These are phyloP conservation scores for Hipparchia semele DNA, from an alignment of 2,888 invertebrate species.

Conservation along the genomic window DNA sequence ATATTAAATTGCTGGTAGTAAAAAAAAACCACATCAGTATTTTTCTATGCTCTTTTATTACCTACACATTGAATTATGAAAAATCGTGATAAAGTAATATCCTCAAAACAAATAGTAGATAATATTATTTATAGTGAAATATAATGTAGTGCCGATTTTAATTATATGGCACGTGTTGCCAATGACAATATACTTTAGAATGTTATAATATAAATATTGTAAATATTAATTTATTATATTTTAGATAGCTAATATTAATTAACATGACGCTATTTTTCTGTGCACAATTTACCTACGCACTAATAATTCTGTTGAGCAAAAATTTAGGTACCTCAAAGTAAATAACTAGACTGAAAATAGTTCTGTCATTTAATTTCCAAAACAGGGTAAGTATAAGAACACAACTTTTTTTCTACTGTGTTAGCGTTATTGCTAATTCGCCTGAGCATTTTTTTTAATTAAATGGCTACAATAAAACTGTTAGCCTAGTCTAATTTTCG, in stretches of 20 bases:
- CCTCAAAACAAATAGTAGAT: conserved; percentile 22
- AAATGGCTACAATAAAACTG: too few species aligned
- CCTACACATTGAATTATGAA: conserved; percentile 9
- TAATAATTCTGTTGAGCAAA: conserved; percentile 2
- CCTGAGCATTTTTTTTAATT: too few species aligned
- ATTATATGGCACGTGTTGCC: conserved; percentile 56
- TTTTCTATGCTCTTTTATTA: conserved; percentile 63
- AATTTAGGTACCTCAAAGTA: neutral
- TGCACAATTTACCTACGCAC: neutral
- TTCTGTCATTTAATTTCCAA: neutral
- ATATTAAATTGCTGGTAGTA: conserved; percentile 21
- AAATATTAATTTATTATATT: conserved; percentile 15
- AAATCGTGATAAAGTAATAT: conserved; percentile 25
- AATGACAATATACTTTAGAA: conserved; percentile 62
- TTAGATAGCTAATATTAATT: conserved; percentile 1
- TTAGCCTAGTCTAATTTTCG: too few species aligned
- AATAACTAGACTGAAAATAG: neutral
- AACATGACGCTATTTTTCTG: neutral
- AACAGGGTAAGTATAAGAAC: neutral
- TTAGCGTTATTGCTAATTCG: too few species aligned
- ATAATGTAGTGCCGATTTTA: conserved; percentile 23
- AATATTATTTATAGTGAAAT: conserved; percentile 16
- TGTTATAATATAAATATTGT: conserved; percentile 9
- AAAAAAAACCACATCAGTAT: conserved; percentile 53
- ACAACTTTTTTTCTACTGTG: too few species aligned